phyloP scores from a whole-genome alignment of 1,140 invertebrate species.

The Drosophila simulans region DNA sequence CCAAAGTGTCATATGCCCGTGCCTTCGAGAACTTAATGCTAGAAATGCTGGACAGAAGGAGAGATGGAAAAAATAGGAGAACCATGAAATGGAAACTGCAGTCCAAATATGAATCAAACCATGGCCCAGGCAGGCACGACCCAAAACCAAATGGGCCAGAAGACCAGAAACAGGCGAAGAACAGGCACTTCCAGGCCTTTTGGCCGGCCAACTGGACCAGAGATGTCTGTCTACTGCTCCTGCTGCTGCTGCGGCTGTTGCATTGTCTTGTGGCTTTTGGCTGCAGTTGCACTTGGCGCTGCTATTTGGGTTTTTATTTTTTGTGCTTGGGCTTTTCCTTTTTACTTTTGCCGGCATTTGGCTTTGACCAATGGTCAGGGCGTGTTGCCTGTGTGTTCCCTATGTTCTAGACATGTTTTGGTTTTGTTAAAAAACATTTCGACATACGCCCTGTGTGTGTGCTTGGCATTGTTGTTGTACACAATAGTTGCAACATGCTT shows the following conservation, averaged over 20 bases:
- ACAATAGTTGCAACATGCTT: constrained; percentile 63
- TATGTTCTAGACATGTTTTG: constrained; percentile 53
- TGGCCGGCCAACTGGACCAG: constrained; percentile 56
- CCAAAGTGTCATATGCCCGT: neutral
- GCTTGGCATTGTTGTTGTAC: constrained; percentile 62
- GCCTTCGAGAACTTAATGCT: neutral
- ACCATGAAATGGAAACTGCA: constrained; percentile 48
- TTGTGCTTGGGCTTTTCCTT: constrained; percentile 37
- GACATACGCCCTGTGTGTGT: constrained; percentile 40
- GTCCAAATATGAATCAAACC: constrained; percentile 52
- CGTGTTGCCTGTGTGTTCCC: constrained; percentile 39
- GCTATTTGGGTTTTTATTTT: constrained; percentile 40
- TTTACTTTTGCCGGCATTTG: constrained; percentile 55
- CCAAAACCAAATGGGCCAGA: constrained; percentile 53
- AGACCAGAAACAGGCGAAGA: constrained; percentile 42
- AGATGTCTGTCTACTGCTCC: constrained; percentile 27
- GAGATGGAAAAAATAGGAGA: constrained; percentile 4
- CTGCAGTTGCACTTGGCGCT: constrained; percentile 71
- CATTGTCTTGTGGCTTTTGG: constrained; percentile 69
- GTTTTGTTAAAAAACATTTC: constrained; percentile 63
- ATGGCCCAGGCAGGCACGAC: constrained; percentile 40
- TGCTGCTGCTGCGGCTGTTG: constrained; percentile 48
- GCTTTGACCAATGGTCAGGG: constrained; percentile 55
- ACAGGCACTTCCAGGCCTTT: constrained; percentile 10
- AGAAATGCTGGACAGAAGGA: neutral